phyloP scores from a whole-genome alignment of 2,888 invertebrate species.

The Agonum fuliginosum region DNA sequence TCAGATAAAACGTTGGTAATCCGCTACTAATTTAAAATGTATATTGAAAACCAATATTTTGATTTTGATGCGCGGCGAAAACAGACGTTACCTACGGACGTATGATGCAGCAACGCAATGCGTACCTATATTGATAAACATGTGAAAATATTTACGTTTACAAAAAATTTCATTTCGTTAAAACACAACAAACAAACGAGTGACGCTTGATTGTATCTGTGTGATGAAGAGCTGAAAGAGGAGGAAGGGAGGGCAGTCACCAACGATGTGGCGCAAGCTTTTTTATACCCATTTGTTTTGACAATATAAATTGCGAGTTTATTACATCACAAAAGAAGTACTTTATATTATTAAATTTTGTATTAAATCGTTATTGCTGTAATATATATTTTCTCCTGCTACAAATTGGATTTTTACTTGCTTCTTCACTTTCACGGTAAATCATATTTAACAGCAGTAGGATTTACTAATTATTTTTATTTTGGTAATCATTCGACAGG shows the following conservation, averaged over 20 bases:
- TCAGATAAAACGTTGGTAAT: conserved; percentile 53
- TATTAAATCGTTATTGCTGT: conserved; percentile 18
- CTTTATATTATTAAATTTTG: conserved; percentile 36
- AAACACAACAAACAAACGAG: conserved; percentile 56
- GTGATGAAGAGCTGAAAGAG: conserved; percentile 8
- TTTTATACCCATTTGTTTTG: background rate
- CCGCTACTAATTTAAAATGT: conserved; percentile 54
- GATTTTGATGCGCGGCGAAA: conserved; percentile 24
- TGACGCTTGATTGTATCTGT: conserved; percentile 53
- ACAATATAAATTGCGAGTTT: conserved; percentile 26
- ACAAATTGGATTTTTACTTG: conserved; percentile 16
- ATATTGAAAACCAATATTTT: conserved; percentile 59
- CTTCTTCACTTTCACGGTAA: too few relatives aligned
- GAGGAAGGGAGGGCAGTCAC: background rate
- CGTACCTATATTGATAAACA: conserved; percentile 49
- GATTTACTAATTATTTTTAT: too few relatives aligned
- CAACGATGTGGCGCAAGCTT: conserved; percentile 7
- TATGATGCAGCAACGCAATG: background rate
- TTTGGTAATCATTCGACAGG: too few relatives aligned
- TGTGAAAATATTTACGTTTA: conserved; percentile 55
- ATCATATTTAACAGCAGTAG: too few relatives aligned
- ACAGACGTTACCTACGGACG: too few relatives aligned
- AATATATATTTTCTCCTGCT: background rate
- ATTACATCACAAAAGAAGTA: conserved; percentile 21
- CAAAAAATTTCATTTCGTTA: conserved; percentile 57